phyloP scores from a whole-genome alignment of 2,797 vertebrate genomes.

The Phrynocephalus vlangalii region DNA sequence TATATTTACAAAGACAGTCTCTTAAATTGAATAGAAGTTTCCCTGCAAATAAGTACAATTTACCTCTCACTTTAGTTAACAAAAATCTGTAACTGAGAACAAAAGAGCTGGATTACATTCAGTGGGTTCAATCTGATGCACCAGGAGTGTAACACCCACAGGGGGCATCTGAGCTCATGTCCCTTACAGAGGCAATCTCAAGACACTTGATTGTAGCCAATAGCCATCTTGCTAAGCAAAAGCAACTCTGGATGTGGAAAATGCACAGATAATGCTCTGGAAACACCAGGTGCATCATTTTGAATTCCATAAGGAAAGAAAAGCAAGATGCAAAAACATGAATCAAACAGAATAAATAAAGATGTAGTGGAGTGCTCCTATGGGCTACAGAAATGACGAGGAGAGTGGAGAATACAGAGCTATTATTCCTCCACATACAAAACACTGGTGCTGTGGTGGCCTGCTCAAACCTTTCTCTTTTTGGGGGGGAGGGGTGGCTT shows the following conservation, averaged over 20 bases:
- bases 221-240: not conserved
- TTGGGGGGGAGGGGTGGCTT: not conserved
- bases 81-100: not conserved
- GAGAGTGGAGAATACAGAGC: not conserved
- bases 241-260: not conserved
- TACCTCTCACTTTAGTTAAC: not conserved
- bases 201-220: not conserved
- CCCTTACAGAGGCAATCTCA: not conserved
- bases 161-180: not conserved
- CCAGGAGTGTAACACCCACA: not conserved
- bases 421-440: not conserved
- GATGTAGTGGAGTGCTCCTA: not conserved
- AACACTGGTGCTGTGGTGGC: not conserved
- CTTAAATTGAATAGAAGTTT: not conserved
- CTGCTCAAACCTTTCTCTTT: not conserved
- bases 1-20: not conserved
- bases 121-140: not conserved
- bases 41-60: not conserved
- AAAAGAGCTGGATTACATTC: not conserved
- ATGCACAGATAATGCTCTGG: not conserved
- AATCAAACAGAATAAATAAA: not conserved
- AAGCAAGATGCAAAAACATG: not conserved
- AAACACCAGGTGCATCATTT: not conserved
- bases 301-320: conserved; percentile 11
- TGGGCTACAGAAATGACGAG: not conserved